Base-by-base conservation (phyloP, 35 echinoderm and acorn worm genomes). In the Lytechinus pictus region DNA sequence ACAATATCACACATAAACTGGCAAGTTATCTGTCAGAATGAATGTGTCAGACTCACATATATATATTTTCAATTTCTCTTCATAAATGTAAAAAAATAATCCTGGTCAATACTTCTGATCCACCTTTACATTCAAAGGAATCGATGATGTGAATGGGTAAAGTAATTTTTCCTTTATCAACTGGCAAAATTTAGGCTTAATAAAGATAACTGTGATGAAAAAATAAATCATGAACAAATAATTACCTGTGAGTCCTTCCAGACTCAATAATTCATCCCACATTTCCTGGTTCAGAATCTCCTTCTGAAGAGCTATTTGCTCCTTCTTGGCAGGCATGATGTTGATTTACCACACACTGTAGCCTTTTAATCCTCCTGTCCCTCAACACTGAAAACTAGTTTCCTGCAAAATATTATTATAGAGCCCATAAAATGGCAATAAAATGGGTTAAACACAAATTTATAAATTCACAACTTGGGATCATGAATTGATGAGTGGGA, bases 271-370 rank as follows among this genome's bases (percentile, higher is more conserved):
- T 14, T 98, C 98, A 94, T 99, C 98, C 98, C 98, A 99, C 95
- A 98, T 97, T 72, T 99, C 98, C 95, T 99, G 98, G 93, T 98
- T 99, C 3, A 86, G 55, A 58, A 99, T 61, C 86, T 97, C 96
- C 88, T 96, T 98, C 93, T 98, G 98, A 19, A 99, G 95, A 9
- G 95, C 96, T 86, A 98, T 60, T 92, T 95, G 94, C 94, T 99
- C 98, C 90, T 97, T 98, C 89, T 99, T 99, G 51, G 95, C 96
- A 57, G 98, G 98, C 98, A 99, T 99, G 19, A 89, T 97, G 94
- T 5, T 79, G 33, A 44, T 58, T 79, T 8, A 7, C 66, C n/a
- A 7, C 66, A 79, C 4, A 79, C 12, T 24, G 66, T 24, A n/a
- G 66, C 66, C 14, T 79, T 79, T 24, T 6, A 79, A 16, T 79